Base-by-base conservation (phyloP, 1,140 invertebrate species). In the Lordiphosa clarofinis region DNA sequence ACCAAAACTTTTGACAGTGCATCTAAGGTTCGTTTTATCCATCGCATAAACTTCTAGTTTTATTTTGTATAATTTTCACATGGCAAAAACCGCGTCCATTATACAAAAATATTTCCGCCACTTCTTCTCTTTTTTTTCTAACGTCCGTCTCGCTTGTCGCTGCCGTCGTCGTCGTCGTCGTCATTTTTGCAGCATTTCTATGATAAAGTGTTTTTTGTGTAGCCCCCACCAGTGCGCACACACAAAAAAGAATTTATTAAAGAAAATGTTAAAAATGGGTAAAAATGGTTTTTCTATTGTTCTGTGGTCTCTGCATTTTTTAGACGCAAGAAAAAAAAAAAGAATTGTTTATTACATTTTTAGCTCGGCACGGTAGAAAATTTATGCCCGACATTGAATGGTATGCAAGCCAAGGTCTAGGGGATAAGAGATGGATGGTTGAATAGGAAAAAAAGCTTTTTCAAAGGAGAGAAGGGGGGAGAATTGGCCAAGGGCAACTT, bases 321-420 rank as follows among this genome's bases (percentile, higher is more conserved):
- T 21, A 48, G 53, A 43, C 38, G 44, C 7, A 43, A 58, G 65
- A 31, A 69, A 65, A 69, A 19, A 15, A 65, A 69, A 28, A 58
- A 67, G 53, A 67, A 71, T 68, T 63, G 68, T 72, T 68, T 72
- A 72, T 72, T 68, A 68, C 59, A 68, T 63, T 72, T 68, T 63
- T 60, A 63, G 58, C 54, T 56, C 31, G 56, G 64, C 46, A 68
- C 54, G 64, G 59, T 67, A 50, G 58, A 72, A 72, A 58, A 72
- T 72, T 68, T 72, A 72, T 72, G 68, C 65, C 58, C 46, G 65
- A 72, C 68, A 72, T 72, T 72, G 68, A 68, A 72, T 68, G 43
- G 43, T 50, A 63, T 68, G 58, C 60, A 53, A 58, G 43, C 31
- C 47, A 38, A 38, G 37, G 37, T 38, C 49, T 39, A n/a, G 47